Conservation (phyloP, 2,888 invertebrate genomes). For the Eupithecia subumbrata region DNA sequence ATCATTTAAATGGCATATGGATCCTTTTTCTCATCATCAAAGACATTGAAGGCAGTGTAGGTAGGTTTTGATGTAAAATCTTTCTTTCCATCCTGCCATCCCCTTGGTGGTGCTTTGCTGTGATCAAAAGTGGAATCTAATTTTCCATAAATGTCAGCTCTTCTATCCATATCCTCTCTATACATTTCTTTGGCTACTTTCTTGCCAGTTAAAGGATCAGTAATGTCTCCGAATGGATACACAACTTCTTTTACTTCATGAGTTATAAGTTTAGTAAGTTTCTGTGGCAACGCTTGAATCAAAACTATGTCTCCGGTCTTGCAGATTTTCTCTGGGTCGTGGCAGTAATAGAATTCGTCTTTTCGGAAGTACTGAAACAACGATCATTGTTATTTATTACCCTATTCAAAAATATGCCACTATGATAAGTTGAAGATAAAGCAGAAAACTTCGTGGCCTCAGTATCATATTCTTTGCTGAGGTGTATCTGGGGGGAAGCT, state of each 20-base stretch:
- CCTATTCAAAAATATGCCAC: not conserved
- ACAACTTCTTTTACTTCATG: conserved; percentile 92
- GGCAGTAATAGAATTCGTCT: conserved; percentile 88
- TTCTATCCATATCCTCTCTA: conserved; percentile 89
- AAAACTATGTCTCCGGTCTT: conserved; percentile 93
- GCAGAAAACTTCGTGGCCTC: not conserved
- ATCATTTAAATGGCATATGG: conserved; percentile 86
- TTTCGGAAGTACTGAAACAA: conserved; percentile 89
- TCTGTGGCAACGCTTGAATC: conserved; percentile 88
- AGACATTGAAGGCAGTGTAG: conserved; percentile 91
- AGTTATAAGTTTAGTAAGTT: conserved; percentile 89
- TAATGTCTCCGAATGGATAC: conserved; percentile 92
- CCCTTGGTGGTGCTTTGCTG: conserved; percentile 89
- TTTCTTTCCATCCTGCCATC: conserved; percentile 91
- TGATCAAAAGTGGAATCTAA: conserved; percentile 88
- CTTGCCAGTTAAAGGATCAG: conserved; percentile 93
- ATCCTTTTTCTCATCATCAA: conserved; percentile 87
- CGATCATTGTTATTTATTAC: not conserved
- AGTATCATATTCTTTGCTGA: not conserved
- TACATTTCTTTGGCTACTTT: conserved; percentile 89
- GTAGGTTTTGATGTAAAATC: conserved; percentile 91
- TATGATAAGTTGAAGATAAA: not conserved
- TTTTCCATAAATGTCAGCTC: conserved; percentile 88
- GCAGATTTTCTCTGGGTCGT: conserved; percentile 90
- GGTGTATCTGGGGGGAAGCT: not conserved